Conservation (phyloP, 2,888 invertebrate species). For the Hipparchia semele region DNA sequence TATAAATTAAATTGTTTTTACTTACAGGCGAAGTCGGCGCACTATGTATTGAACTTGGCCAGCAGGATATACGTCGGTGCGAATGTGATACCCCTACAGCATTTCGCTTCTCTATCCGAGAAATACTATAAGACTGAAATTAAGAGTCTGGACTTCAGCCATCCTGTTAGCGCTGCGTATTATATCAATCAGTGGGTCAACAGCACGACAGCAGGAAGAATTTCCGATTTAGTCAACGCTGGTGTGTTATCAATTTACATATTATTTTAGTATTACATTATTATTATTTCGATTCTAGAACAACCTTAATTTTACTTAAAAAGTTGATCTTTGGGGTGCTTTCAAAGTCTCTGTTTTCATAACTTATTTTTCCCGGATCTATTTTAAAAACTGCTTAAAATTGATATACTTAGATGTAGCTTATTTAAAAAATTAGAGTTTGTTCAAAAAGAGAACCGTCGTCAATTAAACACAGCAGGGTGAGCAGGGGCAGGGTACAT, state of each 20-base stretch:
- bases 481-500: too few species aligned
- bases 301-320: too few species aligned
- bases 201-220: conserved; percentile 88
- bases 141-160: conserved; percentile 84
- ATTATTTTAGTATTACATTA: too few species aligned
- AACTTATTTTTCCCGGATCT: too few species aligned
- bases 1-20: background rate
- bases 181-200: conserved; percentile 92
- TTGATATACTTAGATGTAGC: too few species aligned
- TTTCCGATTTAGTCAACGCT: conserved; percentile 85
- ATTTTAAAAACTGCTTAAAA: too few species aligned
- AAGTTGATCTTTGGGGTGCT: too few species aligned
- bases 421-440: too few species aligned
- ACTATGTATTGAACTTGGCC: conserved; percentile 85
- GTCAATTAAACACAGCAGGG: too few species aligned
- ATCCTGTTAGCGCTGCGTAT: conserved; percentile 78
- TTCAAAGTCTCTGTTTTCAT: too few species aligned
- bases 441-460: too few species aligned
- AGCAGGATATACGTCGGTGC: conserved; percentile 85
- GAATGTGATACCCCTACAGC: conserved; percentile 79
- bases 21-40: conserved; percentile 63
- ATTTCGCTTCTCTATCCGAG: conserved; percentile 84
- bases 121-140: conserved; percentile 87
- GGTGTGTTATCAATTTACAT: conserved; percentile 60
- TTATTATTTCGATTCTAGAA: too few species aligned